These are phyloP conservation scores for Athalia rosae DNA, from an alignment of 2,888 invertebrate species.

Conservation along the genomic window DNA sequence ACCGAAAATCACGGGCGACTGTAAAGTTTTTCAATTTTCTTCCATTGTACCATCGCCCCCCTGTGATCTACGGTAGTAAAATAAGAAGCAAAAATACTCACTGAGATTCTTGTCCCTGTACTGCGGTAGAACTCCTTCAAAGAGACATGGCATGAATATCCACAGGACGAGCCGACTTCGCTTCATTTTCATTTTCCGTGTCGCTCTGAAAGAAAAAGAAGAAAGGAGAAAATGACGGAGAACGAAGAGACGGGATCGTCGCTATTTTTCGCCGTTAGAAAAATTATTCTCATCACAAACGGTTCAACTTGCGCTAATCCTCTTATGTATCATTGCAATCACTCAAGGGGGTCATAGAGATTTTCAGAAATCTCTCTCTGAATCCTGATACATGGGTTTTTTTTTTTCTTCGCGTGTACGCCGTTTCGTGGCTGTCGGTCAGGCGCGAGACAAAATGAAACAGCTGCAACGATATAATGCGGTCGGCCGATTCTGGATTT, in stretches of 20 bases:
- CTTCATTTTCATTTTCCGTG: conserved; percentile 52
- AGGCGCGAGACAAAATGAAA: not conserved
- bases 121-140: conserved; percentile 57
- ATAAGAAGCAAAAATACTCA: conserved; percentile 53
- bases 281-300: conserved; percentile 24
- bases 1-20: no score
- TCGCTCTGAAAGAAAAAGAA: conserved; percentile 52
- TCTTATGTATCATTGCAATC: conserved; percentile 15
- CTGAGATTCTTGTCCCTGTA: conserved; percentile 65
- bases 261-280: not conserved
- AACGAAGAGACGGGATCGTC: not conserved
- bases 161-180: conserved; percentile 54
- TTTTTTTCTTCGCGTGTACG: not conserved
- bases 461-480: no score
- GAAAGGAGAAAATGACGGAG: not conserved
- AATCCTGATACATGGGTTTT: not conserved
- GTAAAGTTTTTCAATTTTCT: conserved; percentile 6
- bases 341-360: not conserved
- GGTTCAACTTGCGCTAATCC: conserved; percentile 7
- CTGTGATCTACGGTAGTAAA: conserved; percentile 14
- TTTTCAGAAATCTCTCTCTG: not conserved
- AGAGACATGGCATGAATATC: conserved; percentile 56
- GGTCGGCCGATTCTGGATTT: no score
- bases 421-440: not conserved
- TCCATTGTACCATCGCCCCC: not conserved